Base-by-base conservation (phyloP, 2,888 invertebrate species). In the Leucozona laternaria region DNA sequence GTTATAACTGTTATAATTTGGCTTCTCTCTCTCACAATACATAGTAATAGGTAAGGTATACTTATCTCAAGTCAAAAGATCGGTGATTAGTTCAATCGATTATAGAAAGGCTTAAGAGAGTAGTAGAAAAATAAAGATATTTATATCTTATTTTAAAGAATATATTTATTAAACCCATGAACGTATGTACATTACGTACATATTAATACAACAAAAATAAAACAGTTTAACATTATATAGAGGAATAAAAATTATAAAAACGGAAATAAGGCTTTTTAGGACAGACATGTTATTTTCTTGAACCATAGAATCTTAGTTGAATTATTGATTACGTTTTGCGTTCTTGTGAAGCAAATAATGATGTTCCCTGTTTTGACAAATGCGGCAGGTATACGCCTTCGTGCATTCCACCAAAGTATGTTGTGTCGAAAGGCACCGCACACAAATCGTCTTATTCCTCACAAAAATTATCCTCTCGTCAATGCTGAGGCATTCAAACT, bases 311-410 rank as follows among this genome's bases (percentile, higher is more conserved):
- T 8, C 1, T 11, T 48, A 4, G n/a, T n/a, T n/a, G n/a, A n/a
- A 53, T 1, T 3, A 25, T 28, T 28, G 20, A 28, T 15, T 15
- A 17, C 55, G 55, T 55, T 55, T 55, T 8, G n/a, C n/a, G 6
- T 17, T 62, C 17, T 45, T 62, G 17, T 62, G 62, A 5, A 62
- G 28, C 10, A 62, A 62, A 15, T 25, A 62, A 1, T 62, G 62
- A 17, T 62, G 62, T 0, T 22, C 37, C 7, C 11, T 62, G 15
- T 37, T 25, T 4, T 62, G 22, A 28, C 62, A 62, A 10, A 62
- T 62, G 1, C 25, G 40, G 2, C 62, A 62, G 1, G 10, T n/a
- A 17, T 25, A 62, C 2, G 2, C 0, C 7, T 62, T 62, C 11
- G 0, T 4, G 17, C 62, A 62, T 4, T 25, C 20, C 4, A 4